A percentile compares a stretch with the other conserved stretches of the same genome.
Conservation (phyloP, 23 tunicate species). For the Halocynthia aurantium region DNA sequence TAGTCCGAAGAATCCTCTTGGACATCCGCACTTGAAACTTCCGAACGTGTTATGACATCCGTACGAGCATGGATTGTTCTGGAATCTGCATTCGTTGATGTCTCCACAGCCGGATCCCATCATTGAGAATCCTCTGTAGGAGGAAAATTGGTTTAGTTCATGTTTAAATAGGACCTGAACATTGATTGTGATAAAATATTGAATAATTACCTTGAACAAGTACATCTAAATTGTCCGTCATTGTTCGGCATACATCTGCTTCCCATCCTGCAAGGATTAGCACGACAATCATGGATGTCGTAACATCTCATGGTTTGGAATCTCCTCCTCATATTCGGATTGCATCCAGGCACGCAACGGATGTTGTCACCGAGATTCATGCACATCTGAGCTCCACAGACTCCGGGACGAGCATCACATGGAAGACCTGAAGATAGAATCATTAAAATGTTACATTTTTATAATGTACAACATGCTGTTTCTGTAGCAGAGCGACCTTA, state of each 20-base stretch:
- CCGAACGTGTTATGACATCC: constrained; percentile 92
- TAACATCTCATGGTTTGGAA: constrained; percentile 46
- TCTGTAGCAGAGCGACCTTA: too few relatives aligned
- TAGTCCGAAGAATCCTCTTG: constrained; percentile 52
- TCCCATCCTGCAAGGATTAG: constrained; percentile 75
- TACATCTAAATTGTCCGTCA: constrained; percentile 73
- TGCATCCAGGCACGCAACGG: constrained; percentile 64
- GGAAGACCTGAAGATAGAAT: constrained; percentile 17
- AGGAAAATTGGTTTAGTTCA: background rate
- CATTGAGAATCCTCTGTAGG: constrained; percentile 57
- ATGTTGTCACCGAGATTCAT: constrained; percentile 20
- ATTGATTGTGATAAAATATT: background rate
- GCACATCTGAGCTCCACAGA: constrained; percentile 29
- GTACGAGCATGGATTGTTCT: constrained; percentile 82
- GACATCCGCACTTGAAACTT: constrained; percentile 76
- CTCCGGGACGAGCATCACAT: constrained; percentile 21
- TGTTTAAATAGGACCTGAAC: background rate
- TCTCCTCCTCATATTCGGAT: constrained; percentile 38
- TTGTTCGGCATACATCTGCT: constrained; percentile 57
- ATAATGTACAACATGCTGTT: too few relatives aligned
- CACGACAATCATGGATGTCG: constrained; percentile 84
- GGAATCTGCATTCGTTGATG: constrained; percentile 83
- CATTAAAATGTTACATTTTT: too few relatives aligned
- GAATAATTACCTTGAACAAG: constrained; percentile 55
- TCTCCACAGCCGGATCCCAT: constrained; percentile 74